These are phyloP conservation scores for Diorhabda elongata DNA, from an alignment of 1,140 invertebrate species.

Conservation along the genomic window DNA sequence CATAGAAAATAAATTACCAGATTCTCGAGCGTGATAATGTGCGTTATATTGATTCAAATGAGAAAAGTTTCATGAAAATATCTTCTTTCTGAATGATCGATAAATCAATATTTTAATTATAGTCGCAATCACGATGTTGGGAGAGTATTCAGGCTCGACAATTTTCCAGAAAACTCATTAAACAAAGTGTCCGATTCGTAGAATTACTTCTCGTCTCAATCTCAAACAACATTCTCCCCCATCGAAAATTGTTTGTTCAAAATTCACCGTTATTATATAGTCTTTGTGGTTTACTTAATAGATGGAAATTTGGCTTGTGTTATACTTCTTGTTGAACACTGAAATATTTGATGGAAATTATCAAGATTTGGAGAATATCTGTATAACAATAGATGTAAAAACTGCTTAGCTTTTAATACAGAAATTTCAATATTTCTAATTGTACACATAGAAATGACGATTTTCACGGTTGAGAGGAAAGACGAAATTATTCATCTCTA, in stretches of 20 bases:
- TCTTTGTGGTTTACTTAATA: slow-evolving; percentile 2
- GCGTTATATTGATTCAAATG: no score
- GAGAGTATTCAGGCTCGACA: not conserved
- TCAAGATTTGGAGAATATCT: not conserved
- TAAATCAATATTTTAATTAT: not conserved
- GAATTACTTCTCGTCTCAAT: not conserved
- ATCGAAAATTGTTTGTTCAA: not conserved
- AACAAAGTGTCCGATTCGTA: slow-evolving; percentile 2
- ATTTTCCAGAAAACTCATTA: not conserved
- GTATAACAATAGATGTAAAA: no score
- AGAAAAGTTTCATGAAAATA: no score
- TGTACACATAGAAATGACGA: no score
- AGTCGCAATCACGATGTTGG: not conserved
- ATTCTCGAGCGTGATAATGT: no score
- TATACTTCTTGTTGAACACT: not conserved
- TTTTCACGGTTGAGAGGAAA: no score
- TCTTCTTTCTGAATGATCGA: not conserved
- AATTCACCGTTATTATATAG: not conserved
- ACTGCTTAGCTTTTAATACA: no score
- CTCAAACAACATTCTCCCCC: not conserved
- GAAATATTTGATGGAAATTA: not conserved
- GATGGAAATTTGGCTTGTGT: not conserved
- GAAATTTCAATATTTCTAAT: no score
- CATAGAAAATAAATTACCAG: no score
- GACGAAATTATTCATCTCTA: no score